Conservation (phyloP, 2,797 vertebrate genomes). For the Cyprinella venusta region DNA sequence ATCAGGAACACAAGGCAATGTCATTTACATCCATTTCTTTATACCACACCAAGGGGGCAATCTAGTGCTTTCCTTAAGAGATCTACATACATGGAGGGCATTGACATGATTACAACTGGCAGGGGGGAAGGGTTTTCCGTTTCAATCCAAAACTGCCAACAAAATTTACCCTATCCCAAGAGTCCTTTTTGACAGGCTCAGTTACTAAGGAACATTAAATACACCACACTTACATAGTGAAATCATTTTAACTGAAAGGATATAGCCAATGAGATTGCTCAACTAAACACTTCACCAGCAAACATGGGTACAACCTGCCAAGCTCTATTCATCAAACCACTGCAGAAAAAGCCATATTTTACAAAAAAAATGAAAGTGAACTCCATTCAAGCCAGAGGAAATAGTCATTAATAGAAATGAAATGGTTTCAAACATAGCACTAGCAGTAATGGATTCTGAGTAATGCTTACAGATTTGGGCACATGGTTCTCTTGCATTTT, state of each 20-base stretch:
- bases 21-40: not conserved
- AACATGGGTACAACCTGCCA: not conserved
- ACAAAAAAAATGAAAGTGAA: not conserved
- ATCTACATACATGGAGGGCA: slow-evolving; percentile 18
- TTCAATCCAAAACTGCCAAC: slow-evolving; percentile 35
- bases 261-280: slow-evolving; percentile 14
- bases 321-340: not conserved
- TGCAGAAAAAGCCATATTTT: not conserved
- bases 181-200: slow-evolving; percentile 13
- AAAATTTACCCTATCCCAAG: not conserved
- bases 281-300: slow-evolving; percentile 32
- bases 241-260: slow-evolving; percentile 23
- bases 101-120: slow-evolving; percentile 5
- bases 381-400: slow-evolving; percentile 9
- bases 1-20: not conserved
- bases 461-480: not conserved
- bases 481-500: not conserved
- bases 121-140: not conserved
- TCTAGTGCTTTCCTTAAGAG: not conserved
- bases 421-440: not conserved
- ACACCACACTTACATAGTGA: slow-evolving; percentile 12
- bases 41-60: not conserved
- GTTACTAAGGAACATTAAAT: slow-evolving; percentile 7
- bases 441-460: slow-evolving; percentile 24
- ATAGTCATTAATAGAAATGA: slow-evolving; percentile 16